phyloP scores from a whole-genome alignment of 1,140 invertebrate species.

The Aphelenchoides avenae region DNA sequence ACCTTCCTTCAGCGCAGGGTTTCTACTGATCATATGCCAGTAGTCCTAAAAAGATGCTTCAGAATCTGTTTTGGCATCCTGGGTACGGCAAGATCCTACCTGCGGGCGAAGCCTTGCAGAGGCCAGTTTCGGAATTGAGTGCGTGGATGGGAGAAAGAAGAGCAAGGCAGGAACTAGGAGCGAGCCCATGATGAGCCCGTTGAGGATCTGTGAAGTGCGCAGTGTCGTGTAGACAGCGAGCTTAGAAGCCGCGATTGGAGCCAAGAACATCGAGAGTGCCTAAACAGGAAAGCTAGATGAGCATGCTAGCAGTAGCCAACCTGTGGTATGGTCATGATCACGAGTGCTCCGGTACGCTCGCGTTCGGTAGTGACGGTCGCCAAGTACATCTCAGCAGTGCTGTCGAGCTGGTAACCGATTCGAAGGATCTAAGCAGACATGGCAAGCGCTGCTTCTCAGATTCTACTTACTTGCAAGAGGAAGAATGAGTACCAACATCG shows the following conservation, averaged over 20 bases:
- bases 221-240: slow-evolving; percentile 54
- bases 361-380: slow-evolving; percentile 58
- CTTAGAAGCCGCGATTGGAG: slow-evolving; percentile 41
- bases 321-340: slow-evolving; percentile 56
- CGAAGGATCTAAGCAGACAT: slow-evolving; percentile 42
- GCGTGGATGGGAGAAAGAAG: slow-evolving; percentile 55
- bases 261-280: slow-evolving; percentile 14
- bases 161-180: slow-evolving; percentile 51
- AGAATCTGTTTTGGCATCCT: neutral
- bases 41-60: slow-evolving; percentile 38
- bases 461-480: slow-evolving; percentile 45
- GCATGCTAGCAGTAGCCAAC: slow-evolving; percentile 54
- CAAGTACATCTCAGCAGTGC: slow-evolving; percentile 58
- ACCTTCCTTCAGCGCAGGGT: slow-evolving; percentile 51
- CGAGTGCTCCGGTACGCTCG: slow-evolving; percentile 52
- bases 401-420: slow-evolving; percentile 56
- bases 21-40: slow-evolving; percentile 57
- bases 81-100: slow-evolving; percentile 25
- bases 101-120: slow-evolving; percentile 52
- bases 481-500: slow-evolving; percentile 52
- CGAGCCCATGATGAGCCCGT: slow-evolving; percentile 39
- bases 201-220: slow-evolving; percentile 50
- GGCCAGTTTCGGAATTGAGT: slow-evolving; percentile 54
- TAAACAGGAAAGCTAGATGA: slow-evolving; percentile 25
- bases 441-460: neutral